Evolutionary conservation across 2,888 invertebrate genomes (phyloP).

Genomic region (Neuroscelio doddi): DNA sequence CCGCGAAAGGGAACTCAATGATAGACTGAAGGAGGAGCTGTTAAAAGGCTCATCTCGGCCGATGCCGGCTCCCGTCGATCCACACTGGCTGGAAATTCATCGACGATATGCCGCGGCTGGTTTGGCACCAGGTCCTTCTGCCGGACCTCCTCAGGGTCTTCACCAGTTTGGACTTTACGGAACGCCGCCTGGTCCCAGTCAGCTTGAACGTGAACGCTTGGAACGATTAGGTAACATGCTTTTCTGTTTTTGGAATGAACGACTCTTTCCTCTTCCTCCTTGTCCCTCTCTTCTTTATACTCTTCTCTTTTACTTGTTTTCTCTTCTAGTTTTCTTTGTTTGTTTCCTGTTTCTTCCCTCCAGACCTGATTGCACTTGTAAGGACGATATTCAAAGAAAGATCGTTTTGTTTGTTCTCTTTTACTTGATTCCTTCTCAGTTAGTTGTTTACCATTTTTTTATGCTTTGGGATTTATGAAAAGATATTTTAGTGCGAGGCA

Average conservation of each 20-base stretch:
- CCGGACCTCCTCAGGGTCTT: conserved; percentile 72
- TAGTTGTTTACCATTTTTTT: conserved; percentile 7
- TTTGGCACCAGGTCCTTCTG: conserved; percentile 68
- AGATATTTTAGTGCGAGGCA: not conserved
- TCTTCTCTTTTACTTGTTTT: too few species aligned
- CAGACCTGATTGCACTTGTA: too few species aligned
- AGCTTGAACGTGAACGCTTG: conserved; percentile 89
- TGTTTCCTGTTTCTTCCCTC: too few species aligned
- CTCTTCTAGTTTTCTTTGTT: too few species aligned
- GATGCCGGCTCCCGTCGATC: conserved; percentile 77
- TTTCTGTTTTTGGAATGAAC: too few species aligned
- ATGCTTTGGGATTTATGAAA: conserved; percentile 1
- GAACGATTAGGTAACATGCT: conserved; percentile 83
- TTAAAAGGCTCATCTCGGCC: conserved; percentile 79
- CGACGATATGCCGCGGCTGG: conserved; percentile 77
- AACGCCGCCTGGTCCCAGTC: conserved; percentile 85
- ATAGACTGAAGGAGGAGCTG: conserved; percentile 90
- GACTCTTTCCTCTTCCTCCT: too few species aligned
- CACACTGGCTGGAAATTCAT: conserved; percentile 93
- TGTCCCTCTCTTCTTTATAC: too few species aligned
- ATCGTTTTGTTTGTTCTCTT: conserved; percentile 7
- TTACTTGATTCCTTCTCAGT: conserved; percentile 1
- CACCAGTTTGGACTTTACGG: conserved; percentile 82
- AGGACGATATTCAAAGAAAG: not conserved
- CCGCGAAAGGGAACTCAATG: conserved; percentile 85